A percentile compares a stretch with the other conserved stretches of the same genome.
Evolutionary conservation across 2,113 vertebrate species (phyloP).

Genomic region (Hyperopisus bebe): DNA sequence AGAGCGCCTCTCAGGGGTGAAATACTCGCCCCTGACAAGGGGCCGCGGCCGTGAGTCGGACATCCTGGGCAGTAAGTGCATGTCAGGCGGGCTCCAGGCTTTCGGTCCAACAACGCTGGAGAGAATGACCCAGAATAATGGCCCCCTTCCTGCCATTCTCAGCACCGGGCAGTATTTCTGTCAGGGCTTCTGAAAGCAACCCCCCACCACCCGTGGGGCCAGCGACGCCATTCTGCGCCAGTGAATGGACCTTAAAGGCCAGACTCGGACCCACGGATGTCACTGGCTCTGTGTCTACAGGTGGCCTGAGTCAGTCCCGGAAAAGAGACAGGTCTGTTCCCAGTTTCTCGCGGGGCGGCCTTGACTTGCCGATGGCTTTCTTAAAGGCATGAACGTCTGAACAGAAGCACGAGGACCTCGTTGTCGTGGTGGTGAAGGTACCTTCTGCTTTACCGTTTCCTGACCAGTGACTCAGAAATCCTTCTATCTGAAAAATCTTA

Average conservation of each 20-base stretch:
- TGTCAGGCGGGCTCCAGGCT: conserved; percentile 71
- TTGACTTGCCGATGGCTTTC: neutral
- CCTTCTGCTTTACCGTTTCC: conserved; percentile 27
- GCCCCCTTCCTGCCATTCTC: conserved; percentile 83
- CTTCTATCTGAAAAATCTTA: conserved; percentile 11
- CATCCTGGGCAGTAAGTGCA: conserved; percentile 70
- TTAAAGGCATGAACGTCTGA: neutral
- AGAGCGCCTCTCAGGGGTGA: conserved; percentile 66
- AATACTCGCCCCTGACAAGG: conserved; percentile 68
- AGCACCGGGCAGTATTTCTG: conserved; percentile 56
- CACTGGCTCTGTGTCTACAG: neutral
- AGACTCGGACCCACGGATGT: neutral
- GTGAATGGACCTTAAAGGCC: neutral
- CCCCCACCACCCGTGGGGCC: neutral
- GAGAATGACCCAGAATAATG: conserved; percentile 67
- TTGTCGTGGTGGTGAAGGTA: conserved; percentile 29
- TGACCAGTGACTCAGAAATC: conserved; percentile 30
- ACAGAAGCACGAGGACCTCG: neutral
- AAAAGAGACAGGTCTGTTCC: neutral
- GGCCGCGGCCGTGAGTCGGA: conserved; percentile 67
- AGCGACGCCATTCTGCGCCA: neutral
- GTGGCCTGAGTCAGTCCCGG: neutral
- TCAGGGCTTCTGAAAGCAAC: conserved; percentile 51
- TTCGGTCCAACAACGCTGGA: conserved; percentile 56
- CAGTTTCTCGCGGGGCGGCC: neutral